Evolutionary conservation across 2,113 vertebrate genomes (phyloP).

Genomic region (pig (Sus scrofa)): DNA sequence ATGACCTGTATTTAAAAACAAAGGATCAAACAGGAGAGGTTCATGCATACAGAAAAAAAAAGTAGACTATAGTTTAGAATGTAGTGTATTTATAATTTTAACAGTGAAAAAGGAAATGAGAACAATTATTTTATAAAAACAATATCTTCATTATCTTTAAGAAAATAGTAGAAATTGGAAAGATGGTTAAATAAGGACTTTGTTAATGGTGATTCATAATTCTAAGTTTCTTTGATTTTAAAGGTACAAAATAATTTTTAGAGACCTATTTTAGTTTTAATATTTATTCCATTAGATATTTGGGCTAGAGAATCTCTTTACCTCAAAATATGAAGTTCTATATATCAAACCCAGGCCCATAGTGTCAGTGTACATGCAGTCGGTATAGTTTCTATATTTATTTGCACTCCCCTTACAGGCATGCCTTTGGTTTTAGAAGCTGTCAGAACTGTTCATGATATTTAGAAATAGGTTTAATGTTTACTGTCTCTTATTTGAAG

Average conservation of each 20-base stretch:
- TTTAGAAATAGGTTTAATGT: slow-evolving; percentile 48
- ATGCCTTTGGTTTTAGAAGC: neutral
- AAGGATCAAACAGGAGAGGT: neutral
- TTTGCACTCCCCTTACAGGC: neutral
- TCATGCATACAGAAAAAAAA: neutral
- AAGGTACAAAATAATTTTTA: neutral
- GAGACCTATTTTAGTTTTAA: neutral
- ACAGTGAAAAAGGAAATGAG: neutral
- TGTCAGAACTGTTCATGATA: neutral
- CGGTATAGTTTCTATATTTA: neutral
- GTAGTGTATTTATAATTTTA: neutral
- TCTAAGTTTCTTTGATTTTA: neutral
- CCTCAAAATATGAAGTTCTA: neutral
- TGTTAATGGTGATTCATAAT: neutral
- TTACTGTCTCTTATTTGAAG: slow-evolving; percentile 55
- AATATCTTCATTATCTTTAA: neutral
- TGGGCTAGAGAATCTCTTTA: neutral
- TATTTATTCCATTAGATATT: neutral
- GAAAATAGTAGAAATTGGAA: neutral
- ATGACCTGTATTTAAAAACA: neutral
- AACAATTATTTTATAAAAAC: neutral
- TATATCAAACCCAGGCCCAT: neutral
- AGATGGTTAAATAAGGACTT: neutral
- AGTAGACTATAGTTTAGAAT: neutral
- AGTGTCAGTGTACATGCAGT: rapidly evolving